phyloP scores from a whole-genome alignment of 2,113 vertebrate genomes.

The Leptobrachium leishanense region DNA sequence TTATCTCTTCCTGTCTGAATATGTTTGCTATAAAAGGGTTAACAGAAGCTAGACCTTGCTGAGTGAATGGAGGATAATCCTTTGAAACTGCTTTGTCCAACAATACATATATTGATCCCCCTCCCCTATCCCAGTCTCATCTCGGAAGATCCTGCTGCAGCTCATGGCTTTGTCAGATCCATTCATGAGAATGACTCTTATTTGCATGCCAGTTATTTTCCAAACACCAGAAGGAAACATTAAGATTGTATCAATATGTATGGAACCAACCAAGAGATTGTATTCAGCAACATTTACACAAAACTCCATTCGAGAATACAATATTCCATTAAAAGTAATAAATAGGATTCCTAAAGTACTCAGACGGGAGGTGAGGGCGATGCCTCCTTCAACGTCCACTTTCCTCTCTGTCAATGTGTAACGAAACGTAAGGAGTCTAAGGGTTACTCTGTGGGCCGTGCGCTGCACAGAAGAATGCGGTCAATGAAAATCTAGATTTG shows the following conservation, averaged over 20 bases:
- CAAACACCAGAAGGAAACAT: background rate
- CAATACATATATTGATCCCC: slow-evolving; percentile 19
- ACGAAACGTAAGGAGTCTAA: no score
- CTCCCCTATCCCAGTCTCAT: slow-evolving; percentile 7
- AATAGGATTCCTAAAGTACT: background rate
- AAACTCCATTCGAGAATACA: no score
- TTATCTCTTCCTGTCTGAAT: no score
- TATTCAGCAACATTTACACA: background rate
- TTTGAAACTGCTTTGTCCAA: slow-evolving; percentile 22
- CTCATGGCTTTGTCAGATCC: background rate
- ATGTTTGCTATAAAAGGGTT: background rate
- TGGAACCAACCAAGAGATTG: no score
- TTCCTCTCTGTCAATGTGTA: no score
- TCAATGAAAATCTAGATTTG: no score
- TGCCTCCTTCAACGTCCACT: no score
- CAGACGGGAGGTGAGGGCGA: background rate
- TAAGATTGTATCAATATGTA: background rate
- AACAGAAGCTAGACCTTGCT: slow-evolving; percentile 16
- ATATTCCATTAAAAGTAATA: no score
- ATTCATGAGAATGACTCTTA: background rate
- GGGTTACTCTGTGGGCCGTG: no score
- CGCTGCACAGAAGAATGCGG: no score
- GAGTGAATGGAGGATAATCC: slow-evolving; percentile 26
- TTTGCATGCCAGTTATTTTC: slow-evolving; percentile 1
- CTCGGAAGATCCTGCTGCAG: background rate